Evolutionary conservation across 2,797 vertebrate species (phyloP).

Genomic region (Diglossa cyanea): DNA sequence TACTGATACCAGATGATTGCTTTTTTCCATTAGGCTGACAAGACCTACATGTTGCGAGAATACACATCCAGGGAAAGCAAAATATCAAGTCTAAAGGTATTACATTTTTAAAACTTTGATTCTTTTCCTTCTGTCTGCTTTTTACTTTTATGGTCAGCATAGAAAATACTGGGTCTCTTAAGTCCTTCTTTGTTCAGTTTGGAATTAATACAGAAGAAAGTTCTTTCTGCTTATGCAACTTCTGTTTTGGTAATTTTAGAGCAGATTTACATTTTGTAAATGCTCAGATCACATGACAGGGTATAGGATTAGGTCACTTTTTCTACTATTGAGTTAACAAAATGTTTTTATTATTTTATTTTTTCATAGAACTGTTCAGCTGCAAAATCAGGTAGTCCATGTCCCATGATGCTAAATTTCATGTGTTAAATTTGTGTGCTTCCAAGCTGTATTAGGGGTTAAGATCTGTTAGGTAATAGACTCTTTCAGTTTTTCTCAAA

Average conservation of each 20-base stretch:
- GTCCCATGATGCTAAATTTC: background rate
- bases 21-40: constrained; percentile 81
- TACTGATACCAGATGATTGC: background rate
- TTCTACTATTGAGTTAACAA: background rate
- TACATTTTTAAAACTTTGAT: background rate
- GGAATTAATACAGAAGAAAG: background rate
- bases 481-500: background rate
- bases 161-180: background rate
- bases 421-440: background rate
- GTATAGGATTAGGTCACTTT: background rate
- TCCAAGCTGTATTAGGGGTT: background rate
- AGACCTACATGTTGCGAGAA: constrained; percentile 89
- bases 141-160: background rate
- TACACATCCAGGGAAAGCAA: constrained; percentile 94
- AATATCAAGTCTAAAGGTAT: constrained; percentile 88
- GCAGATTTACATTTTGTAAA: background rate
- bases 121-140: background rate
- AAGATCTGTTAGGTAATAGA: background rate
- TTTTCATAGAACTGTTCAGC: background rate
- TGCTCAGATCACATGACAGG: background rate
- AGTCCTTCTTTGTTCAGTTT: background rate
- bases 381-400: background rate
- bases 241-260: background rate
- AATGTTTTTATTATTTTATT: background rate
- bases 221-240: background rate